Base-by-base conservation (phyloP, 2,888 invertebrate genomes). In the Plagodis dolabraria region DNA sequence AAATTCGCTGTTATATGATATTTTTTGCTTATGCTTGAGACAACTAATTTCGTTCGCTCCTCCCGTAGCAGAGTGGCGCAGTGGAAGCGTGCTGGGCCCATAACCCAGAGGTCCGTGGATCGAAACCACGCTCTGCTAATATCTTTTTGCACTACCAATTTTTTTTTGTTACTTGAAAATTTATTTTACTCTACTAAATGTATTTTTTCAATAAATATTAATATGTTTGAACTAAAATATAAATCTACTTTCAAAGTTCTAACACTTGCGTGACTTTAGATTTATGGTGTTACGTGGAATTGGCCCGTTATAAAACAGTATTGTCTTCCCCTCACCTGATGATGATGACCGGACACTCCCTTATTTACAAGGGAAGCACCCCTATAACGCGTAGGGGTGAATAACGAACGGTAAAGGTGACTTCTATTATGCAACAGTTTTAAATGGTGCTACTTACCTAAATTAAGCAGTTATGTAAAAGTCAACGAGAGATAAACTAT, bases 61-160 rank as follows among this genome's bases (percentile, higher is more conserved):
- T 0, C 2, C 6, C 9, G 64, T 60, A 69, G 67, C 95, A 95
- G 95, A 95, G 95, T 95, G 95, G 95, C 94, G 95, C 95, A 95
- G 95, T 94, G 95, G 95, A 95, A 94, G 95, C 95, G 95, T 95
- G 95, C 95, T 95, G 95, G 95, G 95, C 95, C 95, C 95, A 96
- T 96, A 96, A 96, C 95, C 96, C 96, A 96, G 96, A 96, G 96
- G 96, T 96, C 96, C 96, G 96, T 96, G 95, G 96, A 96, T 96
- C 95, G 96, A 96, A 96, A 96, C 96, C 95, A 96, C 95, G 96
- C 95, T 95, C 94, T 95, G 94, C 94, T 95, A 94, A 51, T 5
- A 7, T n/a, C 42, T 44, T 68, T 66, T 64, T 68, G 63, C 53
- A 53, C 36, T 33, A 40, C 43, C 11, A 42, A 43, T 5, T 38